A percentile compares a stretch with the other conserved stretches of the same genome.
phyloP scores from a whole-genome alignment of 2,113 vertebrate genomes.

The Lanius ludovicianus region DNA sequence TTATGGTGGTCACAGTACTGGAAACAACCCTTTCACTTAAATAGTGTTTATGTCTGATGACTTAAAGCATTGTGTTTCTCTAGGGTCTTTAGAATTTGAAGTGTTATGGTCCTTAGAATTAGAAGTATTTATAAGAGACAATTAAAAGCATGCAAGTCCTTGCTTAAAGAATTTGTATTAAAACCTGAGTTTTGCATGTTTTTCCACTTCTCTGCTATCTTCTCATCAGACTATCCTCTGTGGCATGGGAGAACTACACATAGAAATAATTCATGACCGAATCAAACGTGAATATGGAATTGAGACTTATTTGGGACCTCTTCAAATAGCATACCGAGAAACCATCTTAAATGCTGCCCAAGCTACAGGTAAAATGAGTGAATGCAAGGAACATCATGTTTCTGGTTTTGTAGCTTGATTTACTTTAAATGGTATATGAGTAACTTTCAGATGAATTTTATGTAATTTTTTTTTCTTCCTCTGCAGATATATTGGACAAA shows the following conservation, averaged over 20 bases:
- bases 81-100: not conserved
- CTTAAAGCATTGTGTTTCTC: not conserved
- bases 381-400: not conserved
- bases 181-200: not conserved
- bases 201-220: not conserved
- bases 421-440: not conserved
- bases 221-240: slow-evolving; percentile 86
- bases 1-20: not conserved
- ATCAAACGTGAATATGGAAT: slow-evolving; percentile 92
- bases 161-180: not conserved
- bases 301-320: slow-evolving; percentile 90
- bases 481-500: slow-evolving; percentile 85
- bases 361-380: slow-evolving; percentile 75
- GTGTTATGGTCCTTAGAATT: not conserved
- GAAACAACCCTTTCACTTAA: not conserved
- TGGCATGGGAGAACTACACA: slow-evolving; percentile 99
- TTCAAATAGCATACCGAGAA: slow-evolving; percentile 94
- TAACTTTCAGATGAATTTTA: not conserved
- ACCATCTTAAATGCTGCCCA: slow-evolving; percentile 80
- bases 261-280: slow-evolving; percentile 94
- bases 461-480: not conserved
- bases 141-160: not conserved
- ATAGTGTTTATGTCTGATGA: not conserved
- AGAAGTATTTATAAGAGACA: not conserved
- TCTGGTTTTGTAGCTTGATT: not conserved